These are phyloP conservation scores for Potamarius usumacintae DNA, from an alignment of 2,113 vertebrate genomes.

Conservation along the genomic window DNA sequence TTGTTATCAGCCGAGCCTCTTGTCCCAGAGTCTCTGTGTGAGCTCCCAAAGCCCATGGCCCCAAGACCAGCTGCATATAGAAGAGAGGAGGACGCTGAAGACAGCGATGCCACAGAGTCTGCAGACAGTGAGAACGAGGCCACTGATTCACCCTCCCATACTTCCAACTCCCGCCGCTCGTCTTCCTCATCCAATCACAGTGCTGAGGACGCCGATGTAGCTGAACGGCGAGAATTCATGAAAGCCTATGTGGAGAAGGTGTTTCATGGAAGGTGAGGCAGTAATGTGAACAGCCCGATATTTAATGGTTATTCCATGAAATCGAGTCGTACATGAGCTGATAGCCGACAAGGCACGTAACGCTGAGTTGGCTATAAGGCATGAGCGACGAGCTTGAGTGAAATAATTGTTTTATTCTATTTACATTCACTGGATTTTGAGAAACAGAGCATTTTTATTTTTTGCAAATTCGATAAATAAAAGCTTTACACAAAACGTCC, in stretches of 20 bases:
- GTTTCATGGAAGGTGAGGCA: constrained; percentile 83
- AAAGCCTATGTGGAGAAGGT: constrained; percentile 88
- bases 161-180: constrained; percentile 76
- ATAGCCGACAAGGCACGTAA: no score
- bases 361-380: no score
- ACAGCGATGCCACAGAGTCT: constrained; percentile 90
- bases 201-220: constrained; percentile 70
- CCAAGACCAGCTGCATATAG: neutral
- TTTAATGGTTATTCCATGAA: no score
- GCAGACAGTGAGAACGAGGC: constrained; percentile 90
- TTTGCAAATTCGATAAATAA: no score
- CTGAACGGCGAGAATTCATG: constrained; percentile 83
- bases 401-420: no score
- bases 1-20: constrained; percentile 57
- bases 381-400: no score
- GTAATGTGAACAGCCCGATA: neutral
- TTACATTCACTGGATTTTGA: no score
- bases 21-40: constrained; percentile 52
- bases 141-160: constrained; percentile 71
- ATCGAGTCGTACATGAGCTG: no score
- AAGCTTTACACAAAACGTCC: no score
- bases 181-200: constrained; percentile 91
- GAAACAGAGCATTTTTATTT: no score
- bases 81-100: constrained; percentile 58
- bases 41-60: constrained; percentile 58